A percentile compares a stretch with the other conserved stretches of the same genome.
These are phyloP conservation scores for Speoplatyrhinus poulsoni DNA, from an alignment of 2,113 vertebrate genomes.

Conservation along the genomic window DNA sequence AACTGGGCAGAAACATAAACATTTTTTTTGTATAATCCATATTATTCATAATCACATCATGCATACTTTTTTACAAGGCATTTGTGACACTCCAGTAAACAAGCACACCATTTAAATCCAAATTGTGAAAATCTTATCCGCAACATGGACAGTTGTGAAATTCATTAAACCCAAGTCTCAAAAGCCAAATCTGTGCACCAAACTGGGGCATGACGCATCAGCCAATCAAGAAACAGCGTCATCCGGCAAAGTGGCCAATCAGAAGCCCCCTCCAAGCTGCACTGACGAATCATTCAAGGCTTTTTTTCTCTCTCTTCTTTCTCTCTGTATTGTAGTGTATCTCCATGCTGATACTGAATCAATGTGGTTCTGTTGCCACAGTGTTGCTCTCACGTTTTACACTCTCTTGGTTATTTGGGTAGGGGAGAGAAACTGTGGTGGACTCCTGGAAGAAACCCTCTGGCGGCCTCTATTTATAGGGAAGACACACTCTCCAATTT, in stretches of 20 bases:
- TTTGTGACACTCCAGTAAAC: slow-evolving; percentile 45
- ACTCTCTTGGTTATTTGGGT: slow-evolving; percentile 66
- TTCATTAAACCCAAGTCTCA: slow-evolving; percentile 62
- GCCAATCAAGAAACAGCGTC: slow-evolving; percentile 49
- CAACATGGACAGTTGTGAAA: slow-evolving; percentile 50
- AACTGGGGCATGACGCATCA: slow-evolving; percentile 53
- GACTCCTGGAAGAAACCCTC: slow-evolving; percentile 73
- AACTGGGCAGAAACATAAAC: too few relatives aligned
- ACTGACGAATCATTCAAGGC: slow-evolving; percentile 65
- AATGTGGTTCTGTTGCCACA: slow-evolving; percentile 50
- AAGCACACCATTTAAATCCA: slow-evolving; percentile 46
- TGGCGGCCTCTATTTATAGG: slow-evolving; percentile 73
- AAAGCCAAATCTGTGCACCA: slow-evolving; percentile 46
- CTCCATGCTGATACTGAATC: slow-evolving; percentile 60
- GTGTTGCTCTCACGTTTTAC: slow-evolving; percentile 47
- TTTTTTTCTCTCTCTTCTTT: slow-evolving; percentile 30
- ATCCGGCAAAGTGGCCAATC: slow-evolving; percentile 48
- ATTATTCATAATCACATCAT: too few relatives aligned
- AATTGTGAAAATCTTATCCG: slow-evolving; percentile 60
- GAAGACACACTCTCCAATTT: slow-evolving; percentile 70
- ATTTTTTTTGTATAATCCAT: too few relatives aligned
- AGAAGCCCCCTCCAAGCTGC: slow-evolving; percentile 35
- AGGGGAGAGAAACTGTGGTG: slow-evolving; percentile 56
- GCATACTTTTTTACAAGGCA: neutral
- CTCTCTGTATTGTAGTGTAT: slow-evolving; percentile 49